Base-by-base conservation (phyloP, 2,888 invertebrate species). In the Athalia rosae region DNA sequence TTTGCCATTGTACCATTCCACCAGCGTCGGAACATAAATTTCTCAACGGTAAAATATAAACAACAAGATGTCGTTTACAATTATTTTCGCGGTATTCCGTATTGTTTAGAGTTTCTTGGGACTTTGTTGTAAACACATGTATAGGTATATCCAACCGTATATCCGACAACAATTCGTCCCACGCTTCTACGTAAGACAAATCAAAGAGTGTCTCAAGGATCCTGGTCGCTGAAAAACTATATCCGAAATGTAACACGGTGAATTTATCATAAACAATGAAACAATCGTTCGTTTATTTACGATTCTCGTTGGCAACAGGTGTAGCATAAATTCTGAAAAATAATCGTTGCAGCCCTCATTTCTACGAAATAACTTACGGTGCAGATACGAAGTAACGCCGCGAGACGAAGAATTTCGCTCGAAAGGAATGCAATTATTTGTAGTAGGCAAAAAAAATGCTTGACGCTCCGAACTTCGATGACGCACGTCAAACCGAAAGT, bases 61-160 rank as follows among this genome's bases (percentile, higher is more conserved):
- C 13, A n/a, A 13, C 8, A 0, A 9, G 13, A 13, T 28, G 9
- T 50, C 61, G 48, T 50, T 28, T 28, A 28, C 48, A 62, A 61
- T 73, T 61, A 74, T 74, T 74, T 74, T 48, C 43, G 15, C 61
- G 47, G 47, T 41, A 59, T 62, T 47, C n/a, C 15, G 74, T 11
- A 50, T 74, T 74, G 74, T 74, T 74, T 74, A 61, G 61, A 73
- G 7, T 61, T 59, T 74, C 62, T 74, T 47, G 11, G 61, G 74
- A 61, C 74, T 62, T 41, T 47, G 59, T 8, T 50, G 74, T 74
- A 74, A 74, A 74, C 28, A 28, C 28, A 28, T 28, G 28, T 28
- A 28, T 28, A 28, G 28, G 28, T 28, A 28, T 28, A 28, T 28
- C 28, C 28, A 28, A 28, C 28, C 28, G 28, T 28, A 28, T 74